Base-by-base conservation (phyloP, 1,140 invertebrate genomes). In the Ceratina australensis region DNA sequence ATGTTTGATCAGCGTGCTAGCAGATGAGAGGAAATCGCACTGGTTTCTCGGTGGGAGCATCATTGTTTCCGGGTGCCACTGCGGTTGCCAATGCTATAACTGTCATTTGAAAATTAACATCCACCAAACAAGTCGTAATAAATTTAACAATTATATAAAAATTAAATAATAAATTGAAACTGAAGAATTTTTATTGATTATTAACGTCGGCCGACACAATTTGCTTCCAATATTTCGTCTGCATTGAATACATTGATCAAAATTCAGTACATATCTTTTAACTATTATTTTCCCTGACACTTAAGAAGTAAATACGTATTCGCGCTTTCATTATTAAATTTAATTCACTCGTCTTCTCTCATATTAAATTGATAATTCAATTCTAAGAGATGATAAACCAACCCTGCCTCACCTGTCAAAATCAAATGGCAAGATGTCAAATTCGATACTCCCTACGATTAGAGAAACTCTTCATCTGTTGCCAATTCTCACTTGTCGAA, bases 71-170 rank as follows among this genome's bases (percentile, higher is more conserved):
- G 16, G 20, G 33, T 47, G 18, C 28, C 33, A 26, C 24, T 13
- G 57, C n/a, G 13, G 63, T 52, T 84, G 81, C 67, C 82, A 84
- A 65, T 68, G 71, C 42, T 68, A 65, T 54, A 57, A 54, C 47
- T 22, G 60, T 83, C 65, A 47, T 52, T 28, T 68, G 22, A 3
- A 42, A 20, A 57, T 72, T 79, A 83, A 84, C 72, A n/a, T n/a
- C n/a, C n/a, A n/a, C n/a, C 33, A 33, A 33, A 2, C 7, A 7
- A 33, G 33, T 33, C 7, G 33, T 33, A 33, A 2, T 33, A n/a
- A n/a, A 33, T 33, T 2, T 7, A 33, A 7, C 33, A 33, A 33
- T 3, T 2, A 33, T n/a, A 33, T 7, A 33, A 33, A 7, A 33
- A 2, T 33, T 2, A 33, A 33, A 3, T 7, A 33, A 33, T 33